Evolutionary conservation across 2,113 vertebrate genomes (phyloP).

Genomic region (Rhagologus leucostigma): DNA sequence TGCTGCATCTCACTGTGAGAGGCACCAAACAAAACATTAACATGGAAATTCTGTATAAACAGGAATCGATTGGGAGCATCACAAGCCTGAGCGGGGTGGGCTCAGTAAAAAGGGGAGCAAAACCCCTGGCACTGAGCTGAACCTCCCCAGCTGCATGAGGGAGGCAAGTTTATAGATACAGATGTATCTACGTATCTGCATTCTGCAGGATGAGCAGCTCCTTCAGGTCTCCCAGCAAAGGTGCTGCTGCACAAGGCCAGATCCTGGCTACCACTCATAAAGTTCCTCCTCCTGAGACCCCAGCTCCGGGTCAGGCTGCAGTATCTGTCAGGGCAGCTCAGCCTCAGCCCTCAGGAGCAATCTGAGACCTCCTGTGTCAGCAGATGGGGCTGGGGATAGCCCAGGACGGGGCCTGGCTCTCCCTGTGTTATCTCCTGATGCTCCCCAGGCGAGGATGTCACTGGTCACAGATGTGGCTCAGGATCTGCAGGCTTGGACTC

Average conservation of each 20-base stretch:
- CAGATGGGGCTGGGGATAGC: background rate
- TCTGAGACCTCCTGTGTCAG: background rate
- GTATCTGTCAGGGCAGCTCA: background rate
- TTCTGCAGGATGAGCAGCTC: background rate
- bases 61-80: accelerated
- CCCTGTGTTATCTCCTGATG: accelerated
- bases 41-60: background rate
- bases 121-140: background rate
- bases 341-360: background rate
- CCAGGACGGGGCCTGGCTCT: background rate
- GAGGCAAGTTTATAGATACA: background rate
- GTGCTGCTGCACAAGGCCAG: background rate
- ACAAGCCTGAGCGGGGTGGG: accelerated
- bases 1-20: background rate
- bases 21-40: background rate
- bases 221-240: background rate
- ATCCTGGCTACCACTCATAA: background rate
- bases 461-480: background rate
- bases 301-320: background rate
- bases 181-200: background rate
- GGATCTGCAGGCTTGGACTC: background rate
- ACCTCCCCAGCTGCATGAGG: background rate
- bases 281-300: background rate
- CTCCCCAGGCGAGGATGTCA: accelerated
- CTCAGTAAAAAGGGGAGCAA: background rate